Conservation (phyloP, 2,113 vertebrate species). For the Microtus richardsoni region DNA sequence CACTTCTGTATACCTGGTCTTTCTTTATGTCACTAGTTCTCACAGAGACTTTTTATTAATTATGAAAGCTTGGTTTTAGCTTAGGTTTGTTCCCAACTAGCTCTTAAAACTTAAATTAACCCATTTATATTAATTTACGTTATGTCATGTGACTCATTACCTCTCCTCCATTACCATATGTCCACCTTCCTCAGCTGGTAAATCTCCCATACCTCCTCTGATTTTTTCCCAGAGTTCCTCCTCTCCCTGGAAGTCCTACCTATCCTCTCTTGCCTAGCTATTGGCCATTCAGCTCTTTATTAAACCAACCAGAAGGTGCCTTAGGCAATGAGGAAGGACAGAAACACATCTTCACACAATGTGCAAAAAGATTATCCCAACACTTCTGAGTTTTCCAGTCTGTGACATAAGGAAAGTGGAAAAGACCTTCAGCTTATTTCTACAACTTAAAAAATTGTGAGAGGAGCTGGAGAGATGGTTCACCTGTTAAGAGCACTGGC, state of each 20-base stretch:
- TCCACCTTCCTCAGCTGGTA: neutral
- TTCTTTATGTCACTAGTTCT: neutral
- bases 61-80: neutral
- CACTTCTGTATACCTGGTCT: neutral
- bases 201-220: neutral
- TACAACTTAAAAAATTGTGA: too few species aligned
- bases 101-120: neutral
- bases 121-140: neutral
- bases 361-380: neutral
- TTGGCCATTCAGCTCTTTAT: neutral
- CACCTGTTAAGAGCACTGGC: neutral
- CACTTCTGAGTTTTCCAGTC: neutral
- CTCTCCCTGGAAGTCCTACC: neutral
- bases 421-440: neutral
- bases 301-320: neutral
- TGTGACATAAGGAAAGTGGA: neutral
- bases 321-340: neutral
- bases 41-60: neutral
- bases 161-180: neutral
- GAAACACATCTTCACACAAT: neutral
- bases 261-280: neutral
- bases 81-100: neutral
- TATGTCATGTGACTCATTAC: neutral
- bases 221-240: neutral
- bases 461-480: neutral